These are phyloP conservation scores for Chelidonichthys spinosus DNA, from an alignment of 2,797 vertebrate genomes.

Conservation along the genomic window DNA sequence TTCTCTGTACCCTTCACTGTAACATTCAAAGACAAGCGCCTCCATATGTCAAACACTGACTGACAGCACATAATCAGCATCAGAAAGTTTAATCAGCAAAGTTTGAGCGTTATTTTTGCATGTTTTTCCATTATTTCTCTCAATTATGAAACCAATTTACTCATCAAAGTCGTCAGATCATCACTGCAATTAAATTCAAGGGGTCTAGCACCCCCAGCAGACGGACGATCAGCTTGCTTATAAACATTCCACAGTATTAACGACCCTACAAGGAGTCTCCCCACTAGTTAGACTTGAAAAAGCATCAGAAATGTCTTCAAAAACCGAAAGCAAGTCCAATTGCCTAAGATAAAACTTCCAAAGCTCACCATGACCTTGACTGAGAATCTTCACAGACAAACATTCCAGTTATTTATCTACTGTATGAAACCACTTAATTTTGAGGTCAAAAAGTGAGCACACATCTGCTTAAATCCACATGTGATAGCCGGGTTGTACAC, in stretches of 20 bases:
- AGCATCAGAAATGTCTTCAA: too few relatives aligned
- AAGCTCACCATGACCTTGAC: too few relatives aligned
- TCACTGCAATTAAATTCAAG: background rate
- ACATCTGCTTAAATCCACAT: too few relatives aligned
- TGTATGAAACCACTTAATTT: background rate
- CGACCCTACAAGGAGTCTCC: too few relatives aligned
- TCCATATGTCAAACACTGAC: background rate
- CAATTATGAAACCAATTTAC: background rate
- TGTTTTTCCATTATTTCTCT: background rate
- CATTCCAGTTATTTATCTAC: background rate
- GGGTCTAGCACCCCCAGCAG: background rate
- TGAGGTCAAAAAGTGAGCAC: background rate
- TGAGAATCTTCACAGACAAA: background rate
- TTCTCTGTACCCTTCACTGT: background rate
- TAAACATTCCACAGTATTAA: background rate
- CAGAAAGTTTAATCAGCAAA: background rate
- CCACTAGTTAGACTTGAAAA: too few relatives aligned
- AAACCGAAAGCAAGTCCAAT: too few relatives aligned
- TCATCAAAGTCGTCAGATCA: background rate
- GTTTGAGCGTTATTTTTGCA: background rate
- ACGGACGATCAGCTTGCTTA: background rate
- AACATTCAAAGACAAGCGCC: constrained; percentile 4
- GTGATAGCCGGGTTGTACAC: too few relatives aligned
- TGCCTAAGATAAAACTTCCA: too few relatives aligned
- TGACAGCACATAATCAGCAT: background rate